These are phyloP conservation scores for Propithecus coquereli DNA, from an alignment of 2,113 vertebrate species.

Conservation along the genomic window DNA sequence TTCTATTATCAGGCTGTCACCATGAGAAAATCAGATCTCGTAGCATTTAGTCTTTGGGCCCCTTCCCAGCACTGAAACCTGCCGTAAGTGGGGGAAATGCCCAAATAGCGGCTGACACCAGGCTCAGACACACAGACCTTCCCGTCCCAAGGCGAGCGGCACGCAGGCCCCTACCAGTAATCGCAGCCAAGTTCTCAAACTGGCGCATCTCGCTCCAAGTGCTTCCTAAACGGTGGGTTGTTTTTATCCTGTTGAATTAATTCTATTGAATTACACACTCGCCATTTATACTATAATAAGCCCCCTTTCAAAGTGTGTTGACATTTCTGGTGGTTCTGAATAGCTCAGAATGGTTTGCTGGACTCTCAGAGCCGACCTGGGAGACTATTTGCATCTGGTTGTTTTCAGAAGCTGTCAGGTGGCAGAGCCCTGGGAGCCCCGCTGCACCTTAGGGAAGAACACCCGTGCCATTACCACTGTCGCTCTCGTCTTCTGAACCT, in stretches of 20 bases:
- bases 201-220: accelerated
- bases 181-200: neutral
- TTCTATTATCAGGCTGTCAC: neutral
- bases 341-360: neutral
- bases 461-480: neutral
- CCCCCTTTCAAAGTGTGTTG: neutral
- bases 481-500: neutral
- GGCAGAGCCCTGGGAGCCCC: neutral
- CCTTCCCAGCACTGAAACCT: neutral
- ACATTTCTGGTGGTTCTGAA: constrained; percentile 7
- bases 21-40: neutral
- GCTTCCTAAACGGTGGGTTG: neutral
- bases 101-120: neutral
- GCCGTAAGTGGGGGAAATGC: neutral
- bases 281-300: neutral
- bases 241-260: neutral
- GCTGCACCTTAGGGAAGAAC: neutral
- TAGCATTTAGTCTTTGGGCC: neutral
- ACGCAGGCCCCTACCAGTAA: neutral
- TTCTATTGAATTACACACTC: neutral
- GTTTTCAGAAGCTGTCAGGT: neutral
- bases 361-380: neutral
- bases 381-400: neutral
- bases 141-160: neutral
- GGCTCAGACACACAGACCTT: neutral